Evolutionary conservation across 2,797 vertebrate species (phyloP).

Genomic region (Rhynchotus rufescens): DNA sequence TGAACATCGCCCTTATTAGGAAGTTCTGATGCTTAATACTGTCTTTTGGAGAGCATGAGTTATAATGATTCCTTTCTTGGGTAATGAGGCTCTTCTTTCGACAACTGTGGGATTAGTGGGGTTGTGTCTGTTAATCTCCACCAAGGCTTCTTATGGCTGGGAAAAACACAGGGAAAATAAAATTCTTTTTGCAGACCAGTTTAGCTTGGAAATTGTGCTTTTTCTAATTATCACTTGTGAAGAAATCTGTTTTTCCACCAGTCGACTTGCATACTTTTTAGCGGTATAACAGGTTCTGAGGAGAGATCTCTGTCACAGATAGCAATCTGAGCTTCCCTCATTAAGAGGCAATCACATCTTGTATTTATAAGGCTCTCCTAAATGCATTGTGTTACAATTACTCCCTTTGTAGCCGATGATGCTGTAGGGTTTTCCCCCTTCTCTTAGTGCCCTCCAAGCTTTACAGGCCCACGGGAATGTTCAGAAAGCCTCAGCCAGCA

Average conservation of each 20-base stretch:
- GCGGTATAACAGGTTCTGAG: conserved; percentile 29
- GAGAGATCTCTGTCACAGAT: background rate
- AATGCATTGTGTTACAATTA: background rate
- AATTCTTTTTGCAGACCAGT: background rate
- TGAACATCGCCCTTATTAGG: background rate
- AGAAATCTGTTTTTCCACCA: conserved; percentile 32
- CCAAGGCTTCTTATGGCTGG: background rate
- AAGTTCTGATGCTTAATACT: background rate
- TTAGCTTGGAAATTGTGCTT: background rate
- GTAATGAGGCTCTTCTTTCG: background rate
- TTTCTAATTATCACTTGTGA: background rate
- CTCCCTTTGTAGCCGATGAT: background rate
- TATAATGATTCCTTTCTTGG: background rate
- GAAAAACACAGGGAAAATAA: background rate
- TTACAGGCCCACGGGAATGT: background rate
- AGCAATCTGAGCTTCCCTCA: background rate
- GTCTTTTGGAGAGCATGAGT: background rate
- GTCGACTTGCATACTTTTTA: conserved; percentile 24
- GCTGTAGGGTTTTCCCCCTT: background rate
- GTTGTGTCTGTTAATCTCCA: background rate
- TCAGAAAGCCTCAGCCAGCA: background rate
- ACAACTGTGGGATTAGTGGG: background rate
- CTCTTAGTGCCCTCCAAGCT: background rate
- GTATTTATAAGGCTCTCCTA: background rate
- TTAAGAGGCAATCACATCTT: background rate